Base-by-base conservation (phyloP, 2,888 invertebrate species). In the Andrena minutula region DNA sequence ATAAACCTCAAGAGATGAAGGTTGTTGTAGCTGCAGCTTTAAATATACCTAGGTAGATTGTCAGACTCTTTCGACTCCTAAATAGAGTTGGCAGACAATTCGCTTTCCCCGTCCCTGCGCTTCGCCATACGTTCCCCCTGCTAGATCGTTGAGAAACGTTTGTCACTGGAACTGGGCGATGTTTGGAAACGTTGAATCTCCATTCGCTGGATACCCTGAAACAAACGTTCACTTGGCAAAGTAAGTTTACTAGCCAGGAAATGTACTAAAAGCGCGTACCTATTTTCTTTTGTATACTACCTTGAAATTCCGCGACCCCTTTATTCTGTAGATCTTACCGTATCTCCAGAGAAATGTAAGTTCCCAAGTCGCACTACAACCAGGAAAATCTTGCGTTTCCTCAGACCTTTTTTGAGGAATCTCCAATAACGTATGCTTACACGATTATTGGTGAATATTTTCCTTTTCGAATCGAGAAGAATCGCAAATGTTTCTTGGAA, bases 11-110 rank as follows among this genome's bases (percentile, higher is more conserved):
- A 6, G 49, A 35, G 41, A 49, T 20, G 47, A 35, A 12, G 26
- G 23, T 12, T n/a, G 47, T 66, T 23, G 28, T 35, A 32, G n/a
- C 7, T n/a, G 20, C 41, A 35, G 51, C 41, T 26, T 51, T 69
- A 70, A 76, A 70, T 70, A 56, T 30, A n/a, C n/a, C n/a, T n/a
- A n/a, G n/a, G n/a, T n/a, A 64, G 63, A 8, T 64, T 76, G 70
- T 41, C 63, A 56, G 70, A 32, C 23, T 32, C 61, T 56, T 76
- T 47, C 53, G 51, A 49, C 49, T 56, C 47, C 23, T 64, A 70
- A 60, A 76, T 70, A 26, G 75, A 76, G 63, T 76, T 76, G 75
- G 75, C 75, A 70, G n/a, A 64, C 63, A 64, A 56, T 70, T 47
- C 63, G 47, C 41, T 70, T 70, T 70, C 41, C 61, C 51, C 61